These are phyloP conservation scores for Phalacrocorax carbo DNA, from an alignment of 2,113 vertebrate species.

Conservation along the genomic window DNA sequence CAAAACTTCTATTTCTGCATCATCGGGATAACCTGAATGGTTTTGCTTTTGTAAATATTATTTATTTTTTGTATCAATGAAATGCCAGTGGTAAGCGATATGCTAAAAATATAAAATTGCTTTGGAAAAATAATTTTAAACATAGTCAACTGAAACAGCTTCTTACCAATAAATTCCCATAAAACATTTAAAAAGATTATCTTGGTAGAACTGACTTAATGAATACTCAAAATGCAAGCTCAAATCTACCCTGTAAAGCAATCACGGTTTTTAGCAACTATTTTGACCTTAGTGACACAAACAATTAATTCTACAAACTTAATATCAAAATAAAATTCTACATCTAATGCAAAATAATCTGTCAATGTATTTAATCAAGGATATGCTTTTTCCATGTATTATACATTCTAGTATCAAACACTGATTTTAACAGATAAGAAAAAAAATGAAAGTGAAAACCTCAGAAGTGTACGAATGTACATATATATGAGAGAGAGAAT, in stretches of 20 bases:
- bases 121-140: conserved; percentile 60
- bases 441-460: conserved; percentile 53
- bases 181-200: conserved; percentile 80
- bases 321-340: conserved; percentile 86
- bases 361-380: conserved; percentile 75
- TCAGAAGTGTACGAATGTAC: conserved; percentile 16
- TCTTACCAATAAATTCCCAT: conserved; percentile 70
- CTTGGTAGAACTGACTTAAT: conserved; percentile 77
- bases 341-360: conserved; percentile 81
- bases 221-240: conserved; percentile 90
- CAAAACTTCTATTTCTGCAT: neutral
- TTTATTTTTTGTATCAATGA: neutral
- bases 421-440: conserved; percentile 68
- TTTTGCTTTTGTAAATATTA: neutral
- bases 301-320: conserved; percentile 82
- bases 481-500: neutral
- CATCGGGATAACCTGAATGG: neutral
- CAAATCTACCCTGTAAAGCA: conserved; percentile 81
- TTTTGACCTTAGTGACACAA: conserved; percentile 80
- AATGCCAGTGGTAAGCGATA: conserved; percentile 18
- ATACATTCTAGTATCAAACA: conserved; percentile 69
- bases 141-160: conserved; percentile 67
- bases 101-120: conserved; percentile 25
- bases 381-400: conserved; percentile 71
- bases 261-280: conserved; percentile 78